Conservation (phyloP, 2,888 invertebrate genomes). For the Pyrgus malvae region DNA sequence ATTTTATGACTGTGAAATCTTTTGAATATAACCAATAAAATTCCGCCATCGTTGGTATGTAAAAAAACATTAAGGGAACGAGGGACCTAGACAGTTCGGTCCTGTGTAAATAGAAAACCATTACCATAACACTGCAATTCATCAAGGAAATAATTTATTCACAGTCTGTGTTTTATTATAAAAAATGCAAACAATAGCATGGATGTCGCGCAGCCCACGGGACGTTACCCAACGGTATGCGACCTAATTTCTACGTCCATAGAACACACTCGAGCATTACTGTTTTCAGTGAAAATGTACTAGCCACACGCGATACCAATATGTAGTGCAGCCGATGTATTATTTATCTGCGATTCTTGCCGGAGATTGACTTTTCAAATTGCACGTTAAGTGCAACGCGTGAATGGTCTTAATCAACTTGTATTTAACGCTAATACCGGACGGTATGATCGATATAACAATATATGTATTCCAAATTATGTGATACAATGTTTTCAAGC, state of each 20-base stretch:
- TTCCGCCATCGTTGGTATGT: background rate
- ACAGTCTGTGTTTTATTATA: conserved; percentile 21
- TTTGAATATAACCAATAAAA: too few relatives aligned
- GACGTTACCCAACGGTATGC: conserved; percentile 48
- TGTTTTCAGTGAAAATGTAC: conserved; percentile 53
- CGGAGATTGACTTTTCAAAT: conserved; percentile 17
- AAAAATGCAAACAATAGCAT: conserved; percentile 40
- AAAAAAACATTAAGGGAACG: too few relatives aligned
- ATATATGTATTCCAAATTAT: background rate
- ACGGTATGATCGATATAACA: background rate
- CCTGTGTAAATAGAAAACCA: conserved; percentile 5
- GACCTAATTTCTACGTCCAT: conserved; percentile 52
- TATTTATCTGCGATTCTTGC: conserved; percentile 44
- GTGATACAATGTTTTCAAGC: background rate
- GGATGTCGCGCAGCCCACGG: conserved; percentile 36
- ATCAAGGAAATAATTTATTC: conserved; percentile 19
- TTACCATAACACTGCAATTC: conserved; percentile 9
- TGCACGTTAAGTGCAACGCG: conserved; percentile 8
- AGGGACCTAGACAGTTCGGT: background rate
- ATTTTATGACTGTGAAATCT: too few relatives aligned
- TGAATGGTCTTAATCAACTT: conserved; percentile 6
- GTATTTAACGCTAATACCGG: conserved; percentile 1
- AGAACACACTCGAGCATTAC: conserved; percentile 44
- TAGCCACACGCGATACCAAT: conserved; percentile 41
- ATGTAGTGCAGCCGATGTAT: conserved; percentile 44